phyloP scores from a whole-genome alignment of 2,797 vertebrate genomes.

The Delichon dasypus region DNA sequence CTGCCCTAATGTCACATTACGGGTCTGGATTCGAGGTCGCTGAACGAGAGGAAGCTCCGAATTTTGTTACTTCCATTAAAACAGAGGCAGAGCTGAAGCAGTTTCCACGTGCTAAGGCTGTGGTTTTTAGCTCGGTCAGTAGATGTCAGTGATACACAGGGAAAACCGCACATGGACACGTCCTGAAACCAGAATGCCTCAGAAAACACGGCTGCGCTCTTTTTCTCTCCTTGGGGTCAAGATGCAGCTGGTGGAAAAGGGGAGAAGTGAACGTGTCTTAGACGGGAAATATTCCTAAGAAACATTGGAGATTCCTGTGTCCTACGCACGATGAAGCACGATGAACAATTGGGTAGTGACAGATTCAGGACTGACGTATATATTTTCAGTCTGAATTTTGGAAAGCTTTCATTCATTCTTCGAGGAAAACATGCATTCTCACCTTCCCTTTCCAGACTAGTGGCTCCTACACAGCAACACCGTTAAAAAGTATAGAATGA shows the following conservation, averaged over 20 bases:
- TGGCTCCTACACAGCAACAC: background rate
- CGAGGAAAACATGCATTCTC: background rate
- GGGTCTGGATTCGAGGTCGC: background rate
- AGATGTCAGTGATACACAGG: background rate
- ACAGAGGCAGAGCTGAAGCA: background rate
- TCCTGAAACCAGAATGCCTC: background rate
- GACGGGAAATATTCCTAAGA: background rate
- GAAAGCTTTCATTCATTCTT: background rate
- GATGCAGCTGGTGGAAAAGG: background rate
- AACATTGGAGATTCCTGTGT: background rate
- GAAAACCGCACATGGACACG: background rate
- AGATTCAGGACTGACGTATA: background rate
- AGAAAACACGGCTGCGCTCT: fast-evolving
- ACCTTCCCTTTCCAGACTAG: background rate
- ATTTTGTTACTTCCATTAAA: background rate
- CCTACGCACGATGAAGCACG: background rate
- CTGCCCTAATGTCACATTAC: background rate
- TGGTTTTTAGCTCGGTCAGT: background rate
- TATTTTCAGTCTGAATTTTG: background rate
- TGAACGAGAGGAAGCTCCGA: background rate
- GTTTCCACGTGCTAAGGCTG: background rate
- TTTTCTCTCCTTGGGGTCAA: background rate
- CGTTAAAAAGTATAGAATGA: background rate
- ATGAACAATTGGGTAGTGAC: no score
- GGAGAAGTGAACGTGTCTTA: background rate